A percentile compares a stretch with the other conserved stretches of the same genome.
These are phyloP conservation scores for Mionectes olivaceus DNA, from an alignment of 2,797 vertebrate genomes.

Conservation along the genomic window DNA sequence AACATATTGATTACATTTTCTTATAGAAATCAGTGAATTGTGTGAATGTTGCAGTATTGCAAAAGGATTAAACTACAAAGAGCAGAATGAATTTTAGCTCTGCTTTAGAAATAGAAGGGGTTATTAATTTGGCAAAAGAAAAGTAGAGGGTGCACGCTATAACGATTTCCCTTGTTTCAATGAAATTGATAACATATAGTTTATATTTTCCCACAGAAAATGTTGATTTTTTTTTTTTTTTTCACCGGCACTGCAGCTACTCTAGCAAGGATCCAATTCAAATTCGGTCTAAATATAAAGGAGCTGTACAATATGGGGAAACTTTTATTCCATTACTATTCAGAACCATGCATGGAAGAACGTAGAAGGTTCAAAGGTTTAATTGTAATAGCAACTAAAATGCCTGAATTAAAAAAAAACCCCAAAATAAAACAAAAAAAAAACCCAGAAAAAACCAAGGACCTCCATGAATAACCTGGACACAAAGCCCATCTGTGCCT, in stretches of 20 bases:
- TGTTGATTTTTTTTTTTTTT: fast-evolving
- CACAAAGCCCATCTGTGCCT: slow-evolving; percentile 39
- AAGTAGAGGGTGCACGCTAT: not conserved
- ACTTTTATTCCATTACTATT: slow-evolving; percentile 26
- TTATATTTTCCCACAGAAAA: not conserved
- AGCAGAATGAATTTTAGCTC: not conserved
- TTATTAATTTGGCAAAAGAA: not conserved
- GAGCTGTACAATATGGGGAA: not conserved
- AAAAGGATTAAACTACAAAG: not conserved
- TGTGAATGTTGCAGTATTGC: not conserved
- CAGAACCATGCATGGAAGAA: not conserved
- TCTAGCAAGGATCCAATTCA: not conserved
- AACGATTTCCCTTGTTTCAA: not conserved
- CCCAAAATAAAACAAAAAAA: not conserved
- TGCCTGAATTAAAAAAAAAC: not conserved
- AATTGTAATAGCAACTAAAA: slow-evolving; percentile 31
- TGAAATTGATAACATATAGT: not conserved
- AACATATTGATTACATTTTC: slow-evolving; percentile 2
- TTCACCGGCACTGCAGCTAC: not conserved
- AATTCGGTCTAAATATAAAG: not conserved
- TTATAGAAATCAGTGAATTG: not conserved
- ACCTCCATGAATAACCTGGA: not conserved
- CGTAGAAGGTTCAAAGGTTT: slow-evolving; percentile 6
- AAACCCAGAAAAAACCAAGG: not conserved
- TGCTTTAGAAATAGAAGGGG: not conserved